Evolutionary conservation across 2,113 vertebrate species (phyloP).

Genomic region (Glaucomys volans): DNA sequence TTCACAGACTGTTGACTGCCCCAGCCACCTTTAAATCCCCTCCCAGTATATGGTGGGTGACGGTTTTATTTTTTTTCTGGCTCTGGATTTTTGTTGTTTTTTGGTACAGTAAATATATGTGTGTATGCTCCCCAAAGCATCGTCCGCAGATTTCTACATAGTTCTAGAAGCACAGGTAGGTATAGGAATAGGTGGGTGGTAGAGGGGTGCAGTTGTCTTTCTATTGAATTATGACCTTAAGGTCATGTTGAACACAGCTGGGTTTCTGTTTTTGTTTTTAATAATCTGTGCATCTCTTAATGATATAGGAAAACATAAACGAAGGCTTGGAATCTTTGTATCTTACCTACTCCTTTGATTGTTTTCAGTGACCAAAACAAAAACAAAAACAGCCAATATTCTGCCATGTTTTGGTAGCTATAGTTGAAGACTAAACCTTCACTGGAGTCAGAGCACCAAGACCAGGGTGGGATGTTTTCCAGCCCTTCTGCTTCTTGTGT

Average conservation of each 20-base stretch:
- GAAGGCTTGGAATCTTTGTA: not conserved
- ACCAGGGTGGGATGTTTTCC: not conserved
- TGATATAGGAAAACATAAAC: not conserved
- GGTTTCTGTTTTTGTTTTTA: not conserved
- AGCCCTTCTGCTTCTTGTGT: not conserved
- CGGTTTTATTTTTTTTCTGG: not conserved
- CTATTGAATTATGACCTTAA: not conserved
- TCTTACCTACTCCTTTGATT: not conserved
- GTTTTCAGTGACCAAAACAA: not conserved
- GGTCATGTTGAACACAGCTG: not conserved
- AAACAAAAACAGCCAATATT: no score
- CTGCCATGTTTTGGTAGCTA: not conserved
- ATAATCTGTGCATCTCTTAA: not conserved
- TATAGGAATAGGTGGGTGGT: not conserved
- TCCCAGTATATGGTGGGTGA: not conserved
- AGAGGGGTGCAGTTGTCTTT: not conserved
- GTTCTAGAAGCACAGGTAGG: not conserved
- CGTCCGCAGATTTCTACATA: not conserved
- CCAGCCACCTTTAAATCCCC: not conserved
- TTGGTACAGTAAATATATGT: not conserved
- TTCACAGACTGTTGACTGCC: not conserved
- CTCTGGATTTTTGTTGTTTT: not conserved
- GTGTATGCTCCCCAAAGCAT: not conserved
- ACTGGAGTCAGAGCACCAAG: not conserved
- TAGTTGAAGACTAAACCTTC: not conserved